Evolutionary conservation across 92 coral and sea anemone genomes (phyloP), one percentile per base, ranked within the genome.

Genomic region (Porites cylindrica): DNA sequence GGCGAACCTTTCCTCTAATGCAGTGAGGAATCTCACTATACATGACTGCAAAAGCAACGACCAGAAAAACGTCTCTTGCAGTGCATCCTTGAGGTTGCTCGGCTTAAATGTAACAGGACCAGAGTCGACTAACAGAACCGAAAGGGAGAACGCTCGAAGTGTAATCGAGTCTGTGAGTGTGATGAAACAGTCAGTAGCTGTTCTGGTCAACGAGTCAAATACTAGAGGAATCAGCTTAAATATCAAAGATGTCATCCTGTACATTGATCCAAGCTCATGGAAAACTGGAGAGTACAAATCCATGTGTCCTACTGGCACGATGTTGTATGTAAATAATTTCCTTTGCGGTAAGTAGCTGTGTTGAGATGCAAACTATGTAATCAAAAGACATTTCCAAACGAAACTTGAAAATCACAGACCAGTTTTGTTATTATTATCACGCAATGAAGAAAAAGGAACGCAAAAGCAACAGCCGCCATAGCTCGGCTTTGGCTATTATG

Each of bases 291-390:
- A 78, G 10, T 86, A 90, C 77, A 66, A 58, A 56, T 65, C 76
- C 29, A 29, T 66, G 17, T 95, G 98, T 72, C 83, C 88, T 17
- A 90, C 51, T 56, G 94, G 93, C 19, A 78, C 77, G 71, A 65
- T 70, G 58, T 71, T 88, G n/a, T 62, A 67, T 60, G 62, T 70
- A 47, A 77, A 85, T 77, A 88, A 89, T 12, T 93, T 91, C 82
- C 62, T 85, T 29, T 95, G 98, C 66, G 94, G 98, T 95, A 68
- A 93, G 98, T 68, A 12, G 13, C 60, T 9, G 0, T 8, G 60
- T 9, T 54, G 60, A 54, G 14, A 54, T 54, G 0, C 14, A 54
- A 54, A 13, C 10, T 54, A 54, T 8, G 11, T 56, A 56, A 10
- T 56, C 61, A 56, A 10, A 0, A 10, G 61, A 10, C 11, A 10